These are phyloP conservation scores for Merops nubicus DNA, from an alignment of 2,113 vertebrate genomes.

Conservation along the genomic window DNA sequence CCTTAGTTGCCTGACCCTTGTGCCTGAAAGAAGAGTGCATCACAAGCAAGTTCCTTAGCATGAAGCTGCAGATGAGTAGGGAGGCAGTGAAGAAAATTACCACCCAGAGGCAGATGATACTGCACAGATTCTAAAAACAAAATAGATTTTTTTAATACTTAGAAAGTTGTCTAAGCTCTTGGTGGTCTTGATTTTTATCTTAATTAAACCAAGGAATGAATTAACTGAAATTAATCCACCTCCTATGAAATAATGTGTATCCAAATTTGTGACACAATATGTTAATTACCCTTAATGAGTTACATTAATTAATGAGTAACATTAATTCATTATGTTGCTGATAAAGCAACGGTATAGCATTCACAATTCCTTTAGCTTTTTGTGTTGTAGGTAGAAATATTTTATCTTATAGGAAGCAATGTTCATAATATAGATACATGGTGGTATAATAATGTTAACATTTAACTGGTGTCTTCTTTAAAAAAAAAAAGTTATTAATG, in stretches of 20 bases:
- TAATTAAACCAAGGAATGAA: neutral
- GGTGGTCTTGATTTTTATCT: constrained; percentile 50
- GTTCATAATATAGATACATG: neutral
- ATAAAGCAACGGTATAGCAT: neutral
- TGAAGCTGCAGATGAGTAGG: neutral
- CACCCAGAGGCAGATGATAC: constrained; percentile 17
- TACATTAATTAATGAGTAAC: neutral
- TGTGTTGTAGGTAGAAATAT: neutral
- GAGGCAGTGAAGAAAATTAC: neutral
- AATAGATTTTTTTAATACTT: neutral
- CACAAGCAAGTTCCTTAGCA: neutral
- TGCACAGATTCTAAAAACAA: neutral
- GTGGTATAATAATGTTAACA: neutral
- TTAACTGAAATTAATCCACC: neutral
- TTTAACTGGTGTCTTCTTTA: neutral
- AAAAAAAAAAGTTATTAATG: neutral
- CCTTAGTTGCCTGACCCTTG: neutral
- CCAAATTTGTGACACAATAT: neutral
- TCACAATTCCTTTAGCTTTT: neutral
- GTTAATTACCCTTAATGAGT: neutral
- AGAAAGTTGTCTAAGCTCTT: neutral
- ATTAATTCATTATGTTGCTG: neutral
- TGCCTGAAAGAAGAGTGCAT: neutral
- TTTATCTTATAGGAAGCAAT: neutral
- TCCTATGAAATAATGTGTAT: neutral